Percentiles rank a stretch among this genome's conserved stretches.
phyloP scores from a whole-genome alignment of 2,888 invertebrate species.

The Latrodectus elegans region DNA sequence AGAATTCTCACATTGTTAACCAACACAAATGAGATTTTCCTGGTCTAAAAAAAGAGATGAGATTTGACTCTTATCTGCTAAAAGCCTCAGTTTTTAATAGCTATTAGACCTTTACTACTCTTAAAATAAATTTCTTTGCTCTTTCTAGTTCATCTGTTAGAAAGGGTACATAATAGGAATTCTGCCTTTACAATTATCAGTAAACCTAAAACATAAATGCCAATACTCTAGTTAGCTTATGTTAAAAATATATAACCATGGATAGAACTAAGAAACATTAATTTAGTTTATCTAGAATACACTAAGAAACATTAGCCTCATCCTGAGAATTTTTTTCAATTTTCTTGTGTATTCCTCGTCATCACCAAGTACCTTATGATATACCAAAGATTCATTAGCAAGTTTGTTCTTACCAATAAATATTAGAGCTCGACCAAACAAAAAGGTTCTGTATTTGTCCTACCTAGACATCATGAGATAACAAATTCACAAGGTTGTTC shows the following conservation, averaged over 20 bases:
- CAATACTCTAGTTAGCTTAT: not conserved
- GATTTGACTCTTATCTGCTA: not conserved
- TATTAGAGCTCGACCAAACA: too few species aligned
- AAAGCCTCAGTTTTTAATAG: constrained; percentile 6
- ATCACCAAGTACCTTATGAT: not conserved
- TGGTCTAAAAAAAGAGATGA: constrained; percentile 11
- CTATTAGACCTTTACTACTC: not conserved
- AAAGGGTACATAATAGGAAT: not conserved
- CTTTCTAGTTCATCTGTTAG: not conserved
- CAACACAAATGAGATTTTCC: not conserved
- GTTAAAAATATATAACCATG: not conserved
- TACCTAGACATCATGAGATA: too few species aligned
- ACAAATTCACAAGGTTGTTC: too few species aligned
- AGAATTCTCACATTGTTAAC: not conserved
- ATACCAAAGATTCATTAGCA: too few species aligned
- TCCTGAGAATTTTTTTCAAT: not conserved
- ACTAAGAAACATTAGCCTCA: too few species aligned
- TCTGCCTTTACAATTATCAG: not conserved
- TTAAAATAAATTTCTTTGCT: not conserved
- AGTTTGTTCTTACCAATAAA: too few species aligned
- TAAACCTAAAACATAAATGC: not conserved
- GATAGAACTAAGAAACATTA: not conserved
- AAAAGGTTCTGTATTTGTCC: too few species aligned
- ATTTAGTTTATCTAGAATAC: too few species aligned
- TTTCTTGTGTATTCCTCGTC: constrained; percentile 5